Evolutionary conservation across 2,113 vertebrate genomes (phyloP), one percentile per base, ranked within the genome.

Genomic region (Epinephelus cyanopodus): DNA sequence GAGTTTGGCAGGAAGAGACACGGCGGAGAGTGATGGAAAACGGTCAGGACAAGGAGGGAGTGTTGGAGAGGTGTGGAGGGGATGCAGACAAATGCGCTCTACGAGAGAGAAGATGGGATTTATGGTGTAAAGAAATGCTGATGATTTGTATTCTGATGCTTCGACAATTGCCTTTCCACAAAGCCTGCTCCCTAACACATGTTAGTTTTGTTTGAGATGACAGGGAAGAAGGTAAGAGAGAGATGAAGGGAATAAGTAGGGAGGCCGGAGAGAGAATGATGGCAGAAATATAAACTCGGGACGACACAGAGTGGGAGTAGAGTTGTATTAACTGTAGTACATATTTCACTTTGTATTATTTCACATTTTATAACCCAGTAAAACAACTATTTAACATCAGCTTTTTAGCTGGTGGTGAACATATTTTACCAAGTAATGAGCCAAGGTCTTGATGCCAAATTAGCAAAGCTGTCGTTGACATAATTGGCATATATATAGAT

Each of bases 91-190:
- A 81, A 90, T 27, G n/a, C 0, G 48, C 19, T 45, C 42, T 74
- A 42, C 62, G 29, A 75, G 80, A 61, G 45, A 77, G 79, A 65
- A 70, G 83, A 66, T 54, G 75, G 79, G 79, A 90, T 83, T 89
- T 79, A 71, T 71, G 63, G 62, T 67, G 75, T 25, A 27, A 60
- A 66, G 56, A 42, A 58, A 62, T 64, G 83, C 70, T 67, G 76
- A 83, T 81, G 83, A 90, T 89, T 89, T 90, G 81, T 87, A 77
- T 91, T 89, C 87, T 48, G 85, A 85, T 79, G 81, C 79, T 66
- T 79, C n/a, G 50, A 71, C 77, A 48, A 75, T 84, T 81, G 73
- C 69, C 61, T 89, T 66, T 87, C 74, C 61, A 47, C 84, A 45
- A 53, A 65, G 79, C 42, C 57, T 14, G 56, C 77, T 73, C 9